These are phyloP conservation scores for Silurus lanzhouensis DNA, from an alignment of 2,797 vertebrate genomes.

Conservation along the genomic window DNA sequence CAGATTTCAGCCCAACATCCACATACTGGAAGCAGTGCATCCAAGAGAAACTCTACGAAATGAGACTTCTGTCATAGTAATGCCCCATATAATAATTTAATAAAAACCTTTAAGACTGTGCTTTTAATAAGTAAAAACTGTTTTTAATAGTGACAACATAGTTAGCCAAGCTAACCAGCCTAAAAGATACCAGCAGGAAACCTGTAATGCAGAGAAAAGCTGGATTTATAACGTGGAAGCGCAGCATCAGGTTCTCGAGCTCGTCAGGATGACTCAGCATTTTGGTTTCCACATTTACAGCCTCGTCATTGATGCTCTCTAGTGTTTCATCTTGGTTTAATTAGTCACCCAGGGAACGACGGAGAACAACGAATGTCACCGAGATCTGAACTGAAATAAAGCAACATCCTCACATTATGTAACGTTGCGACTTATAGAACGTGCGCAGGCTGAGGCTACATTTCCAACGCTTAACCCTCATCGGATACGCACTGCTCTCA, in stretches of 20 bases:
- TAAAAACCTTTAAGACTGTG: too few relatives aligned
- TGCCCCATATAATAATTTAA: too few relatives aligned
- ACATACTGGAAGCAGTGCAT: too few relatives aligned
- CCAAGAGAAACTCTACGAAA: too few relatives aligned
- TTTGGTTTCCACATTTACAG: background rate
- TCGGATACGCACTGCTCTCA: background rate
- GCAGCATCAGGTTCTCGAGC: background rate
- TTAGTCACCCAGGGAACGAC: background rate
- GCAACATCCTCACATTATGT: background rate
- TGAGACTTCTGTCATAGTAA: too few relatives aligned
- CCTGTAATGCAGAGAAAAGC: background rate
- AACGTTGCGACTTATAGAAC: background rate
- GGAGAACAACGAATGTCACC: background rate
- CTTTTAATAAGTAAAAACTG: too few relatives aligned
- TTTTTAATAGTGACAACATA: too few relatives aligned
- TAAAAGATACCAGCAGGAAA: background rate
- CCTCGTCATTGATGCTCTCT: background rate
- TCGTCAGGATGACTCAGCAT: slow-evolving; percentile 15
- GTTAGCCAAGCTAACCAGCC: too few relatives aligned
- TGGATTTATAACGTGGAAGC: background rate
- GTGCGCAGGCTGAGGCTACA: background rate
- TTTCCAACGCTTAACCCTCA: background rate
- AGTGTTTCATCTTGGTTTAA: background rate
- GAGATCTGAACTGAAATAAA: background rate
- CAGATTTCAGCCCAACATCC: too few relatives aligned